A percentile compares a stretch with the other conserved stretches of the same genome.
phyloP scores from a whole-genome alignment of 1,140 invertebrate genomes.

The Cydia splendana region DNA sequence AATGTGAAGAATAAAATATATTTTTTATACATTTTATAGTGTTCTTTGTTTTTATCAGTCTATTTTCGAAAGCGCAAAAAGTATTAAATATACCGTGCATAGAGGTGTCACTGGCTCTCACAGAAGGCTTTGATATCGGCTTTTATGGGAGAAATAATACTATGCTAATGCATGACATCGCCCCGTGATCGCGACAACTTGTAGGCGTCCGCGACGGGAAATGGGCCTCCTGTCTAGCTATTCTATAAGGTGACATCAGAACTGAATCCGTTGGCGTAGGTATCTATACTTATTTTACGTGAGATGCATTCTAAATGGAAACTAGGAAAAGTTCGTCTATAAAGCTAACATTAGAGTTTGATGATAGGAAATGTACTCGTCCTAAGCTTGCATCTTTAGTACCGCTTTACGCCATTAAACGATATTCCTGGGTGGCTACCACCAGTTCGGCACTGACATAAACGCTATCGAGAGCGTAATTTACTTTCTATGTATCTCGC shows the following conservation, averaged over 20 bases:
- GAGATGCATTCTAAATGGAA: background rate
- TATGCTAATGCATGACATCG: slow-evolving; percentile 16
- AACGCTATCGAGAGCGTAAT: too few species aligned
- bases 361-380: background rate
- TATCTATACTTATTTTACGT: background rate
- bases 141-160: slow-evolving; percentile 15
- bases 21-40: background rate
- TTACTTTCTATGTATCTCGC: too few species aligned
- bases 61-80: background rate
- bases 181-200: background rate
- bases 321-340: background rate
- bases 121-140: slow-evolving; percentile 17
- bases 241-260: slow-evolving; percentile 13
- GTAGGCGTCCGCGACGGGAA: background rate
- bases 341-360: background rate
- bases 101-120: background rate
- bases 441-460: too few species aligned
- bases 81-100: background rate
- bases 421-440: too few species aligned
- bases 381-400: too few species aligned
- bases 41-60: background rate
- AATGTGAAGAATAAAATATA: background rate
- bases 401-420: background rate
- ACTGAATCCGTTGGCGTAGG: background rate
- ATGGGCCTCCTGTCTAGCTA: background rate